phyloP scores from a whole-genome alignment of 2,888 invertebrate genomes.

The Panzeria rudis region DNA sequence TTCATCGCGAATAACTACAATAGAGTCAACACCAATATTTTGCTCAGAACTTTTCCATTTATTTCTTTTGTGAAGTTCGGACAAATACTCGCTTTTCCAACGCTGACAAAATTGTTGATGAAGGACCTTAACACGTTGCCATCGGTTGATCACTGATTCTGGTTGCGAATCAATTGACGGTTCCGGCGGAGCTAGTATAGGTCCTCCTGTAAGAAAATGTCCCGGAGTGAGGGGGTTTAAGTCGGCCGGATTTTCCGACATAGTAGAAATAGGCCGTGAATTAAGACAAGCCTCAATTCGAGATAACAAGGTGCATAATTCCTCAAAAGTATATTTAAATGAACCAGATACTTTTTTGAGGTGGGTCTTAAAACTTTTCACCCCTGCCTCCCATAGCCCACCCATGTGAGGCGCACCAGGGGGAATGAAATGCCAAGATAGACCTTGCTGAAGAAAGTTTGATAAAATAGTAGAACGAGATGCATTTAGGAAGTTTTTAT shows the following conservation, averaged over 20 bases:
- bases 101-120: no score
- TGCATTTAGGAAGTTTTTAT: not conserved
- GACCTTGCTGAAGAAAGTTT: not conserved
- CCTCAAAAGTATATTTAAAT: constrained; percentile 38
- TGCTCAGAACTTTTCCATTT: not conserved
- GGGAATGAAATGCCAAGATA: not conserved
- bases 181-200: not conserved
- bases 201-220: constrained; percentile 35
- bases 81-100: no score
- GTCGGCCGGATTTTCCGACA: no score
- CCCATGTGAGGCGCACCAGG: not conserved
- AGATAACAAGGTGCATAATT: constrained; percentile 11
- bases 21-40: not conserved
- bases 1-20: not conserved
- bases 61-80: not conserved
- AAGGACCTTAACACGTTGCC: no score
- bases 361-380: no score
- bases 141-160: no score
- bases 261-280: not conserved
- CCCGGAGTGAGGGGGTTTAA: not conserved
- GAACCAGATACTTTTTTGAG: not conserved
- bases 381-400: no score
- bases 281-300: not conserved
- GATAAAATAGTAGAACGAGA: not conserved
- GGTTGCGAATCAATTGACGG: no score